These are phyloP conservation scores for Carposina sasakii DNA, from an alignment of 1,140 invertebrate species.

Conservation along the genomic window DNA sequence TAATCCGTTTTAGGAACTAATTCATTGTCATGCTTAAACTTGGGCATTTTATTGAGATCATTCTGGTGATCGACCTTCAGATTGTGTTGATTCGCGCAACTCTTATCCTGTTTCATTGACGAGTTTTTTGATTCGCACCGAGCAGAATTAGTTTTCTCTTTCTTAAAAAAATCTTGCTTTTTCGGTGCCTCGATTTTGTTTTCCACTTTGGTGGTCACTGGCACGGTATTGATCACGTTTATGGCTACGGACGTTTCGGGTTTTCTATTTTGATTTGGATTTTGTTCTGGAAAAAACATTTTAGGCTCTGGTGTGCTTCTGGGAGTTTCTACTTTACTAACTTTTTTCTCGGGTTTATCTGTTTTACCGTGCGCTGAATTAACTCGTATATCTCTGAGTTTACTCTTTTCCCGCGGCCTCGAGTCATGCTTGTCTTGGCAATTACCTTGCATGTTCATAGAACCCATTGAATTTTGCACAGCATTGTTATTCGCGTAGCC, in stretches of 20 bases:
- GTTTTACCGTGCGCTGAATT: constrained; percentile 69
- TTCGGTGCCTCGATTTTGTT: constrained; percentile 61
- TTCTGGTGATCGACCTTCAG: constrained; percentile 63
- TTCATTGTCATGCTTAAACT: constrained; percentile 73
- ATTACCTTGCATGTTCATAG: constrained; percentile 46
- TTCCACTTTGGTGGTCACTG: constrained; percentile 56
- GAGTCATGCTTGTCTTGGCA: constrained; percentile 57
- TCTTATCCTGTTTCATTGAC: constrained; percentile 64
- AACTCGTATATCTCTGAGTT: constrained; percentile 64
- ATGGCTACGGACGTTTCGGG: constrained; percentile 62
- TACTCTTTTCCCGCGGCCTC: constrained; percentile 66
- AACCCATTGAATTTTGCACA: constrained; percentile 45
- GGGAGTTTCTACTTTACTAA: constrained; percentile 53
- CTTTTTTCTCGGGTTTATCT: constrained; percentile 64
- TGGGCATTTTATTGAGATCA: constrained; percentile 69
- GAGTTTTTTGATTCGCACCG: constrained; percentile 62
- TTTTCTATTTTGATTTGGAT: constrained; percentile 31
- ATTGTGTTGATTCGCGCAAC: constrained; percentile 45
- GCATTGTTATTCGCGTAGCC: constrained; percentile 39
- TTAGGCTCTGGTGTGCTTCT: constrained; percentile 60
- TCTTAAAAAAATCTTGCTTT: constrained; percentile 72
- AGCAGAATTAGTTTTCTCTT: constrained; percentile 57
- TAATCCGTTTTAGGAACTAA: constrained; percentile 70
- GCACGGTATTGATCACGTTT: constrained; percentile 61
- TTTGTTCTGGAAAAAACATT: constrained; percentile 69